Percentiles rank a stretch among this genome's conserved stretches.
phyloP scores from a whole-genome alignment of 2,113 vertebrate species.

The Trochalopteron elliotii region DNA sequence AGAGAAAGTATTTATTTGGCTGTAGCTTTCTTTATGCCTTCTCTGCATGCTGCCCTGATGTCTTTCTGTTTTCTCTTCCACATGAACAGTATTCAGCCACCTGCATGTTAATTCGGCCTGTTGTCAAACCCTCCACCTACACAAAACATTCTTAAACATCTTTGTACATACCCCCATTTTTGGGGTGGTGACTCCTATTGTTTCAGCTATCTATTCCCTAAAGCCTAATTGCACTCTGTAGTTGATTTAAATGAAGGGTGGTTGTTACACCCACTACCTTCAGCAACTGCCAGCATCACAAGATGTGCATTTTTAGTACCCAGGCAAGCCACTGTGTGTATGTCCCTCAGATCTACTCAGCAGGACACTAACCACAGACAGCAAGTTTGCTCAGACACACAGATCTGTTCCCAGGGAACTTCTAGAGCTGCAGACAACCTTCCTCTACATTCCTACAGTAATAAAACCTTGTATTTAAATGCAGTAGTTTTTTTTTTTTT shows the following conservation, averaged over 20 bases:
- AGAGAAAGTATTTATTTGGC: neutral
- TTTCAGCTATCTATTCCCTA: slow-evolving; percentile 10
- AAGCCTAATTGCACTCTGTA: slow-evolving; percentile 37
- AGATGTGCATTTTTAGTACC: neutral
- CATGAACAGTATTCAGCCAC: neutral
- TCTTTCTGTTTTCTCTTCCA: neutral
- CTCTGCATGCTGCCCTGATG: neutral
- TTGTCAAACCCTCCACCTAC: slow-evolving; percentile 37
- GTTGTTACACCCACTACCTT: neutral
- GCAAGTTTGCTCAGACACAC: neutral
- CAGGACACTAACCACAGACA: neutral
- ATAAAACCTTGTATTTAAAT: neutral
- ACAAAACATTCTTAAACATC: neutral
- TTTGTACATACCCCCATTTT: neutral
- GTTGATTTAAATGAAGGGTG: neutral
- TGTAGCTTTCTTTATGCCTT: neutral
- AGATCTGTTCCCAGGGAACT: neutral
- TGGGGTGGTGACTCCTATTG: slow-evolving; percentile 13
- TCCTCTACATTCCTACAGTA: neutral
- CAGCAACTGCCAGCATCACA: neutral
- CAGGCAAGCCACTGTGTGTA: neutral
- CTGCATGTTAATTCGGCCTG: neutral
- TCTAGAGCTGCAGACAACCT: neutral
- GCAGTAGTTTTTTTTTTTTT: no score
- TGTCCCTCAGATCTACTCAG: neutral